phyloP scores from a whole-genome alignment of 2,113 vertebrate species.

The Protobothrops mucrosquamatus region DNA sequence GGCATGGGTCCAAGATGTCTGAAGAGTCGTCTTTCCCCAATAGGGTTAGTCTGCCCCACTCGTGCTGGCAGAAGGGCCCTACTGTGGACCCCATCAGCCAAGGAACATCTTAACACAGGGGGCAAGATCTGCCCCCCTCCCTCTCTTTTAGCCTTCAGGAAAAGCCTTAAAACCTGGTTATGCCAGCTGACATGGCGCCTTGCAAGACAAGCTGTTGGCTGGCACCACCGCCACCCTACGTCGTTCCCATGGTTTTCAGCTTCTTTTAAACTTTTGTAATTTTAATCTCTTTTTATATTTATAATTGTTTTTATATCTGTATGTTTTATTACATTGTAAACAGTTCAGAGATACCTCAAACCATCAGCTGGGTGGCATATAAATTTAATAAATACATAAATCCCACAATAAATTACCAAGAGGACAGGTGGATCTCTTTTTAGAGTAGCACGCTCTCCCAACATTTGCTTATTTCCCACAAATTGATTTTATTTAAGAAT shows the following conservation, averaged over 20 bases:
- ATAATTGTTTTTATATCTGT: too few species aligned
- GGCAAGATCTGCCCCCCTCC: background rate
- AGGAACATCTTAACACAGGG: background rate
- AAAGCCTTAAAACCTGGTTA: background rate
- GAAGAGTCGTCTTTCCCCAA: background rate
- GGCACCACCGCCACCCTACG: too few species aligned
- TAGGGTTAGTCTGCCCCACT: background rate
- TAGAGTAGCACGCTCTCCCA: background rate
- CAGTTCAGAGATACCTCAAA: too few species aligned
- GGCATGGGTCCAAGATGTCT: background rate
- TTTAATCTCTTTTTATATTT: too few species aligned
- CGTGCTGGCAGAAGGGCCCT: background rate
- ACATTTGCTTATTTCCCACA: background rate
- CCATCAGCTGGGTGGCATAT: too few species aligned
- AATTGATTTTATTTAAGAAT: background rate
- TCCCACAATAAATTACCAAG: background rate
- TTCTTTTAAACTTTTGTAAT: background rate
- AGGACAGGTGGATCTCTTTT: background rate
- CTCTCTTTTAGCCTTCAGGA: background rate
- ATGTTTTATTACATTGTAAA: too few species aligned
- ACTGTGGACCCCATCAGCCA: background rate
- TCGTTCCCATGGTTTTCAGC: background rate
- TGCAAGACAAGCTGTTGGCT: background rate
- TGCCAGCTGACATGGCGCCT: background rate
- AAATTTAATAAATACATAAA: too few species aligned